Conservation (phyloP, 2,113 vertebrate species). For the Ceyx cyanopectus region DNA sequence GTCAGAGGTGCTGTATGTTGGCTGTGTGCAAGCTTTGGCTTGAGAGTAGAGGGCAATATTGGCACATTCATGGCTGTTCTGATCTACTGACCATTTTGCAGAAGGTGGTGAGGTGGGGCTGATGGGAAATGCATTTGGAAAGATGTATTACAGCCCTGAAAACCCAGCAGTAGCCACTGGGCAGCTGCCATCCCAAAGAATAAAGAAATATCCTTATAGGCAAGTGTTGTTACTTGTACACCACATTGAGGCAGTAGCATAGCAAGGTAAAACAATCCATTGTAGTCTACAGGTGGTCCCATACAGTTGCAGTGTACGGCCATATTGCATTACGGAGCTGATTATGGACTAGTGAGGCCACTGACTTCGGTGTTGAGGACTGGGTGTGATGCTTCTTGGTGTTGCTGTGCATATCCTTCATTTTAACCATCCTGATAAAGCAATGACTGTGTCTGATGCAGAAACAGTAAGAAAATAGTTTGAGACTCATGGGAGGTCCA, state of each 20-base stretch:
- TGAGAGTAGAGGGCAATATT: background rate
- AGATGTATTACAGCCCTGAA: background rate
- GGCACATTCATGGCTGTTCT: background rate
- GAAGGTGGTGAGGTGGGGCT: background rate
- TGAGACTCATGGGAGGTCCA: background rate
- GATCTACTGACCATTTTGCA: background rate
- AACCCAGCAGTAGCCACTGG: background rate
- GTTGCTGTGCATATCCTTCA: background rate
- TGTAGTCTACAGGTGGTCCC: background rate
- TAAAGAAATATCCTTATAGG: background rate
- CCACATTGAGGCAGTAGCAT: background rate
- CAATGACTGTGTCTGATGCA: background rate
- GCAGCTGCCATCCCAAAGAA: background rate
- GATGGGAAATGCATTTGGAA: rapidly evolving
- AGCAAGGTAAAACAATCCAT: rapidly evolving
- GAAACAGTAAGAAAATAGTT: background rate
- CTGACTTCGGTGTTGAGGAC: background rate
- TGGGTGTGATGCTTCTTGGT: background rate
- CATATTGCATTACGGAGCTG: background rate
- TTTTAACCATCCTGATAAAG: background rate
- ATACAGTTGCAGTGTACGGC: background rate
- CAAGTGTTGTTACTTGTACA: background rate
- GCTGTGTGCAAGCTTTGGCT: background rate
- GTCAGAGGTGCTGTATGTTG: background rate
- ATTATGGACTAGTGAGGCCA: background rate